Percentiles rank a stretch among this genome's conserved stretches.
Evolutionary conservation across 2,888 invertebrate species (phyloP).

Genomic region (Biston betularia): DNA sequence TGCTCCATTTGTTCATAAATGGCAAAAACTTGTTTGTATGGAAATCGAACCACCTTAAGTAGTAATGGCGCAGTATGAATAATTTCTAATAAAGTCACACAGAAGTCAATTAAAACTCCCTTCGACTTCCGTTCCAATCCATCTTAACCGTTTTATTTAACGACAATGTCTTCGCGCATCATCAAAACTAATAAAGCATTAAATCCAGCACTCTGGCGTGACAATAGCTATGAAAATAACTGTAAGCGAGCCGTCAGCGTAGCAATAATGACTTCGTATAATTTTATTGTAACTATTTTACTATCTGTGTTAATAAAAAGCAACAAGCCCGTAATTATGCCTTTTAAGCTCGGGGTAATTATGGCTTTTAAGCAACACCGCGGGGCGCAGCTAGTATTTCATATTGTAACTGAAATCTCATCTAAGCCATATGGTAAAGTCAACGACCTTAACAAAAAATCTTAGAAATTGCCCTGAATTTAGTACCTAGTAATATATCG

Average conservation of each 20-base stretch:
- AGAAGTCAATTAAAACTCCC: slow-evolving; percentile 2
- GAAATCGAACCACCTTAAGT: too few relatives aligned
- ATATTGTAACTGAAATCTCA: too few relatives aligned
- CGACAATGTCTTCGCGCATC: slow-evolving; percentile 33
- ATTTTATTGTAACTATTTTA: slow-evolving; percentile 38
- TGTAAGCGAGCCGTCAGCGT: slow-evolving; percentile 37
- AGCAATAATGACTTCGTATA: slow-evolving; percentile 45
- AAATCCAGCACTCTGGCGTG: slow-evolving; percentile 30
- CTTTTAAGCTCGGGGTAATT: too few relatives aligned
- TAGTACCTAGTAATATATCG: slow-evolving; percentile 4
- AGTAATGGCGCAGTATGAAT: too few relatives aligned
- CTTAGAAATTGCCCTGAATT: not conserved
- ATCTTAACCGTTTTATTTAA: slow-evolving; percentile 1
- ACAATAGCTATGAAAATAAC: slow-evolving; percentile 45
- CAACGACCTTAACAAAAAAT: not conserved
- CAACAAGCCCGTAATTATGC: too few relatives aligned
- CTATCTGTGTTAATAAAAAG: too few relatives aligned
- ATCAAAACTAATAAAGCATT: slow-evolving; percentile 45
- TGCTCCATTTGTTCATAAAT: too few relatives aligned
- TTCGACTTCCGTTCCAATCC: not conserved
- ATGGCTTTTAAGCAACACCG: too few relatives aligned
- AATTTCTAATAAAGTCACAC: not conserved
- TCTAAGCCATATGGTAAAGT: not conserved
- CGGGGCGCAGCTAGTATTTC: too few relatives aligned
- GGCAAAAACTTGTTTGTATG: too few relatives aligned